phyloP scores from a whole-genome alignment of 1,140 invertebrate species.

The Sycophila sp. region DNA sequence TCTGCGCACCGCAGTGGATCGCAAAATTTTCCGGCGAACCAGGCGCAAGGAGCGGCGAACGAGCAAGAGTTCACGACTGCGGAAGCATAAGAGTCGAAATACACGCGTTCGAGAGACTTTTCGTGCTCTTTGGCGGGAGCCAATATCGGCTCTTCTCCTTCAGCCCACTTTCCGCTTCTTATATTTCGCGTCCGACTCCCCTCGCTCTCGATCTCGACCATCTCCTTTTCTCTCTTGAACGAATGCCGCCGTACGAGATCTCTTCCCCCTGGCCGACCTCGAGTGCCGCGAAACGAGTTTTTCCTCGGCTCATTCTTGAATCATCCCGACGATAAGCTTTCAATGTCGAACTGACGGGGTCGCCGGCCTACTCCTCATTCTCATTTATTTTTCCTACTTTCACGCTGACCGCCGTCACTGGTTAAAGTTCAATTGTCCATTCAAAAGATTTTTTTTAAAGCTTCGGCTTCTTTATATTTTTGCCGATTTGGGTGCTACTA shows the following conservation, averaged over 20 bases:
- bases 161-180: not conserved
- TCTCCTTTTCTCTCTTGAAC: not conserved
- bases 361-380: not conserved
- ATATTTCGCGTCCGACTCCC: not conserved
- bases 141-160: slow-evolving; percentile 3
- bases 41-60: not conserved
- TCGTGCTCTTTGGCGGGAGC: slow-evolving; percentile 4
- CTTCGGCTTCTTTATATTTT: too few relatives aligned
- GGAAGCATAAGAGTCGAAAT: slow-evolving; percentile 16
- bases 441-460: too few relatives aligned
- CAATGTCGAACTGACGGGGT: slow-evolving; percentile 7
- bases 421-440: too few relatives aligned
- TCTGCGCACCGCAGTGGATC: not conserved
- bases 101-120: slow-evolving; percentile 21
- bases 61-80: too few relatives aligned
- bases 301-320: not conserved
- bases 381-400: not conserved
- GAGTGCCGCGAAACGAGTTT: not conserved
- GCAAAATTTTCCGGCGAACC: not conserved
- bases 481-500: too few relatives aligned
- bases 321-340: slow-evolving; percentile 12
- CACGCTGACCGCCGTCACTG: too few relatives aligned
- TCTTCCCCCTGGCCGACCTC: too few relatives aligned
- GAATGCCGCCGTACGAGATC: not conserved
- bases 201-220: not conserved